These are phyloP conservation scores for Urocyon cinereoargenteus DNA, from an alignment of 2,797 vertebrate genomes.

Conservation along the genomic window DNA sequence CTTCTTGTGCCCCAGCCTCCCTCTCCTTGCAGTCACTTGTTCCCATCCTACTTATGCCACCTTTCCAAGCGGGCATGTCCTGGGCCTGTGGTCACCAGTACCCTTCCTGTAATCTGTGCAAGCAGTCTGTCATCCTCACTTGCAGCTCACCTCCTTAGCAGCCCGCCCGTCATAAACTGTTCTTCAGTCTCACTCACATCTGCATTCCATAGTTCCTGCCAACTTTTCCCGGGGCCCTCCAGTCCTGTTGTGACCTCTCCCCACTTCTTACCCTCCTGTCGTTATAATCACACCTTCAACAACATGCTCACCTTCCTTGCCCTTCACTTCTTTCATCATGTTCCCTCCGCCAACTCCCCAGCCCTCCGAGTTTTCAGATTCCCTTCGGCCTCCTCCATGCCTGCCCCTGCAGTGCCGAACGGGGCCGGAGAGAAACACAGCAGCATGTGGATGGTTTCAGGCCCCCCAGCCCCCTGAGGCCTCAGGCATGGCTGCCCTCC, in stretches of 20 bases:
- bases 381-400: not conserved
- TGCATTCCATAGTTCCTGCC: not conserved
- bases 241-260: rapidly evolving
- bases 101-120: not conserved
- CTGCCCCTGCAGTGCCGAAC: not conserved
- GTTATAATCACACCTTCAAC: not conserved
- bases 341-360: not conserved
- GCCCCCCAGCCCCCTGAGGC: not conserved
- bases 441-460: not conserved
- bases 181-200: not conserved
- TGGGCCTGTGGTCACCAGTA: not conserved
- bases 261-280: not conserved
- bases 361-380: not conserved
- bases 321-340: not conserved
- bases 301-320: not conserved
- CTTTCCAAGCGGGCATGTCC: not conserved
- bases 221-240: not conserved
- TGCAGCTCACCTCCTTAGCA: not conserved
- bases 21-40: not conserved
- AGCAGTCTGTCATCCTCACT: not conserved
- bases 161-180: not conserved
- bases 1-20: not conserved
- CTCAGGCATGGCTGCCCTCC: not conserved
- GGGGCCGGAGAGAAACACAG: not conserved
- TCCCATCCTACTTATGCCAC: not conserved